A percentile compares a stretch with the other conserved stretches of the same genome.
These are phyloP conservation scores for Bursaphelenchus mucronatus DNA, from an alignment of 1,140 invertebrate species.

Conservation along the genomic window DNA sequence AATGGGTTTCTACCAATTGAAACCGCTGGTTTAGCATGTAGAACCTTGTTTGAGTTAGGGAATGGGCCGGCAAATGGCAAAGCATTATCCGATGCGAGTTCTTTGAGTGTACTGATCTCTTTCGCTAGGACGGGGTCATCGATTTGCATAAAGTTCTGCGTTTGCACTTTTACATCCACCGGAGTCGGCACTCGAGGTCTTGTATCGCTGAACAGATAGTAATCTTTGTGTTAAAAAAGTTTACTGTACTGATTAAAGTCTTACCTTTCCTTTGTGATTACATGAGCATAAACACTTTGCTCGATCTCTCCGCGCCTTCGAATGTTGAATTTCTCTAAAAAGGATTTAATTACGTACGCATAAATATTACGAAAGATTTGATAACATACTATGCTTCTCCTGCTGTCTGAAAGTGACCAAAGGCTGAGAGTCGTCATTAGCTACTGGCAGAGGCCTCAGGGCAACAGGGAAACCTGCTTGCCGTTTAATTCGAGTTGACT, in stretches of 20 bases:
- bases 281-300: conserved; percentile 5
- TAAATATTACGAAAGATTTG: conserved; percentile 19
- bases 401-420: conserved; percentile 29
- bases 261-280: background rate
- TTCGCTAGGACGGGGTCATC: too few relatives aligned
- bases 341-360: background rate
- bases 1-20: too few relatives aligned
- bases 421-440: conserved; percentile 13
- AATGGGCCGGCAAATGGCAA: too few relatives aligned
- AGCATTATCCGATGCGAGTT: too few relatives aligned
- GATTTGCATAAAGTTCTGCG: too few relatives aligned
- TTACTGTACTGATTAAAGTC: background rate
- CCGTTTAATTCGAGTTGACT: background rate
- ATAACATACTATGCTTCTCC: conserved; percentile 22
- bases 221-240: background rate
- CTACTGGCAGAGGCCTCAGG: conserved; percentile 3
- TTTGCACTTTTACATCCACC: too few relatives aligned
- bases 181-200: too few relatives aligned
- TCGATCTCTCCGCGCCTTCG: conserved; percentile 19
- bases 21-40: too few relatives aligned
- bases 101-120: too few relatives aligned
- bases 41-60: too few relatives aligned
- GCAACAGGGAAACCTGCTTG: conserved; percentile 29
- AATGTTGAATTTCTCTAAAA: conserved; percentile 30
- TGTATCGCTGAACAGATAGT: background rate